Conservation (phyloP, 2,888 invertebrate species). For the Scaptomyza cyrtandrae region DNA sequence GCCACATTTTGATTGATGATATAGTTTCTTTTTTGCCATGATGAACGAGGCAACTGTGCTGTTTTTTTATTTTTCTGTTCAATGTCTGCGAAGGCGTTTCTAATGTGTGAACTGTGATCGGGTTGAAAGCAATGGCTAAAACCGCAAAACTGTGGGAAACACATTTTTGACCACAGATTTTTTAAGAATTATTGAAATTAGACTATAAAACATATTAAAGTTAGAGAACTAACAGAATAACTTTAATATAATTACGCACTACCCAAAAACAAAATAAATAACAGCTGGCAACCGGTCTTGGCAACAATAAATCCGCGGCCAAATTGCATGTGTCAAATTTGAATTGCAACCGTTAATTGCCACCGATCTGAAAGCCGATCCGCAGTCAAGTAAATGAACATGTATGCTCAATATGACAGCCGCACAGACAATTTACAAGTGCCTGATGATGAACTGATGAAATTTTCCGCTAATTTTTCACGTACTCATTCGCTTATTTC, state of each 20-base stretch:
- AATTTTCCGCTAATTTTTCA: conserved; percentile 76
- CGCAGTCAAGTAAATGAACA: conserved; percentile 33
- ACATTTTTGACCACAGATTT: not conserved
- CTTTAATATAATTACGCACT: not conserved
- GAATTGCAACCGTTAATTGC: conserved; percentile 65
- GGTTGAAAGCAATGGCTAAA: conserved; percentile 34
- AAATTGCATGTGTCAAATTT: conserved; percentile 49
- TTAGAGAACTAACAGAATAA: not conserved
- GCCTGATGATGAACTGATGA: conserved; percentile 61
- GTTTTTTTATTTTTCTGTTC: not conserved
- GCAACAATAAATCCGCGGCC: conserved; percentile 1
- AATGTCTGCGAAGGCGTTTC: conserved; percentile 41
- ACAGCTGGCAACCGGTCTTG: conserved; percentile 12
- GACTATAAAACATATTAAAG: not conserved
- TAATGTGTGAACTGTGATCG: conserved; percentile 56
- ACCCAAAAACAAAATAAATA: not conserved
- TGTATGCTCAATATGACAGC: conserved; percentile 45
- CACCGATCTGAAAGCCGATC: conserved; percentile 42
- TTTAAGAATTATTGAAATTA: not conserved
- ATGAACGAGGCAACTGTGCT: conserved; percentile 32
- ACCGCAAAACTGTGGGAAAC: conserved; percentile 46
- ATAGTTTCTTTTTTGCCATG: conserved; percentile 25
- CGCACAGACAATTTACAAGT: conserved; percentile 59
- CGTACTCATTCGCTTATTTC: conserved; percentile 61
- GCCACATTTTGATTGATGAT: conserved; percentile 68